Conservation (phyloP, 2,797 vertebrate species). For the Chloroceryle amazona region DNA sequence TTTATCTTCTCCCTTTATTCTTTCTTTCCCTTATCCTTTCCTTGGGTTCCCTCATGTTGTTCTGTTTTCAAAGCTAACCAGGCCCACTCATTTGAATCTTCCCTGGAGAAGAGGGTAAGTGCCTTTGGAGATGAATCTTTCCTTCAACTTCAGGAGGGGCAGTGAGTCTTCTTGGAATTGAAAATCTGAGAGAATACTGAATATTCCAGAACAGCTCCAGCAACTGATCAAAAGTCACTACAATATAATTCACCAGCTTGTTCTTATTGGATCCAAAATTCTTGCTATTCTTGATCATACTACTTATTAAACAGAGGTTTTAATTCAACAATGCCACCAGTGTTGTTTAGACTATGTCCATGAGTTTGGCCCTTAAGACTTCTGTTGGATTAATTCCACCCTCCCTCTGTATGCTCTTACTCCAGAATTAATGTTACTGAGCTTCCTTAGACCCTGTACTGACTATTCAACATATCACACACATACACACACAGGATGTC, state of each 20-base stretch:
- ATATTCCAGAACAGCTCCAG: background rate
- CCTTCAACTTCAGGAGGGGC: background rate
- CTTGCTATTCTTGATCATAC: background rate
- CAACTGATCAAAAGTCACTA: background rate
- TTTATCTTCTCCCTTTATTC: conserved; percentile 17
- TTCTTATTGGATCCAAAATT: background rate
- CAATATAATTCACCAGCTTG: background rate
- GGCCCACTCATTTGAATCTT: conserved; percentile 1
- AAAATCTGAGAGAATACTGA: conserved; percentile 31
- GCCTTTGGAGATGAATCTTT: conserved; percentile 2
- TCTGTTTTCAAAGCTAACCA: conserved; percentile 34
- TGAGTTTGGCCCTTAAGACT: background rate
- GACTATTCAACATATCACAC: background rate
- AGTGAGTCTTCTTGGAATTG: conserved; percentile 1
- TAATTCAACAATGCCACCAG: background rate
- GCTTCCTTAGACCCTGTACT: background rate
- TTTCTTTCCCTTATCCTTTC: background rate
- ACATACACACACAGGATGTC: no score
- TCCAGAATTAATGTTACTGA: background rate
- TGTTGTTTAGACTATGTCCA: background rate
- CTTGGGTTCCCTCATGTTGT: background rate
- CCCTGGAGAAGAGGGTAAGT: background rate
- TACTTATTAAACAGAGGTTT: background rate
- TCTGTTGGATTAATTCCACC: background rate
- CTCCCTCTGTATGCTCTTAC: background rate